Base-by-base conservation (phyloP, 30 jellyfish, hydroid and myxozoan species). In the Hydractinia echinata region DNA sequence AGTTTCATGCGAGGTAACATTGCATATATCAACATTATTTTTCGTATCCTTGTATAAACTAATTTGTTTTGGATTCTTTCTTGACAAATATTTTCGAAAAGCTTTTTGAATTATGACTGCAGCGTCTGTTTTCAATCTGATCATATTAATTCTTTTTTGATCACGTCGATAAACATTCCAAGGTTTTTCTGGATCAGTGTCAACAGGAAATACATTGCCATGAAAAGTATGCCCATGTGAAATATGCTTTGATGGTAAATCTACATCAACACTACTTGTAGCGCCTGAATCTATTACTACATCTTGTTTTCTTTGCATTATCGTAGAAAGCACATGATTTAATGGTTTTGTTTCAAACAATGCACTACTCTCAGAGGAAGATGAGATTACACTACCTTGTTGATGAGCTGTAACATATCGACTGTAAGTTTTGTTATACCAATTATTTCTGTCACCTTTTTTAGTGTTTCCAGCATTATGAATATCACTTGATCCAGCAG, bases 101-200 rank as follows among this genome's bases (percentile, higher is more conserved):
- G 91, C 91, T 51, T 94, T 67, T 56, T 93, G 99, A 15, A 93
- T 93, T 18, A 82, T 72, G 20, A 93, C 67, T 13, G 95, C 99
- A 0, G 96, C 96, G 20, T 93, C 96, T n/a, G 85, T 83, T 76
- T 93, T 93, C 80, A 73, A 61, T 15, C 99, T 81, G 72, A 93
- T 83, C 48, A 93, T 83, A 55, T 81, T 66, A 55, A 72, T 64
- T 10, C 96, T 84, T 16, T 74, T 82, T 53, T 86, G 95, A 53
- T 91, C 97, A 67, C 96, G 80, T 79, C 54, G 73, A 79, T 85
- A 86, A 8, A 82, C 50, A 53, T 86, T 84, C 97, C 97, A 91
- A 4, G 97, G 97, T 53, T 83, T 85, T 7, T 81, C 54, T 15
- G 14, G 84, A 53, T 52, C 89, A 67, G 9, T 19, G 60, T 20